phyloP scores from a whole-genome alignment of 2,797 vertebrate species.

The Lutjanus campechanus region DNA sequence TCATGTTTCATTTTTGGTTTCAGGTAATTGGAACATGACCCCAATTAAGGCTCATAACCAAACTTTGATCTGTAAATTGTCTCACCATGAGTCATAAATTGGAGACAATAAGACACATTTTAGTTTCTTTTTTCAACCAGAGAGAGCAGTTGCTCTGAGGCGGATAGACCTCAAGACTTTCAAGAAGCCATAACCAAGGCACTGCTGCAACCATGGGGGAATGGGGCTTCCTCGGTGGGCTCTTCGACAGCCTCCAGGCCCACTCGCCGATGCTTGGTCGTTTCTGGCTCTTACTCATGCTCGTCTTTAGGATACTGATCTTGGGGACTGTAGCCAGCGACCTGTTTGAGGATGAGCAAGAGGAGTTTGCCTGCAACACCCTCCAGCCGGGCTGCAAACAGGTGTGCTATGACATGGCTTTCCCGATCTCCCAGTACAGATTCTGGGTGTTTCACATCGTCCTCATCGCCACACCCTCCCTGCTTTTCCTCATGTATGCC shows the following conservation, averaged over 20 bases:
- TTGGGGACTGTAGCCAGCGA: conserved; percentile 93
- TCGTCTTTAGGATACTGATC: conserved; percentile 93
- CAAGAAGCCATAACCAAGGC: neutral
- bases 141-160: neutral
- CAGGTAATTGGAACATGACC: neutral
- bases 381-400: conserved; percentile 94
- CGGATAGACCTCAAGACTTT: neutral
- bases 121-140: conserved; percentile 34
- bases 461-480: conserved; percentile 91
- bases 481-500: conserved; percentile 91
- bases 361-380: conserved; percentile 94
- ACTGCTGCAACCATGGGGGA: conserved; percentile 86
- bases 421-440: conserved; percentile 95
- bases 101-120: neutral
- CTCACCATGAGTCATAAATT: neutral
- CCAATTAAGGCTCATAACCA: neutral
- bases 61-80: conserved; percentile 6
- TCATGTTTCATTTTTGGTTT: conserved; percentile 32
- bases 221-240: conserved; percentile 89
- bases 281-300: conserved; percentile 94
- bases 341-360: conserved; percentile 94
- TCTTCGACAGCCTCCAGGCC: conserved; percentile 89
- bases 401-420: conserved; percentile 92
- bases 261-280: conserved; percentile 94
- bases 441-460: conserved; percentile 97